These are phyloP conservation scores for Pherbina coryleti DNA, from an alignment of 2,888 invertebrate genomes.

Conservation along the genomic window DNA sequence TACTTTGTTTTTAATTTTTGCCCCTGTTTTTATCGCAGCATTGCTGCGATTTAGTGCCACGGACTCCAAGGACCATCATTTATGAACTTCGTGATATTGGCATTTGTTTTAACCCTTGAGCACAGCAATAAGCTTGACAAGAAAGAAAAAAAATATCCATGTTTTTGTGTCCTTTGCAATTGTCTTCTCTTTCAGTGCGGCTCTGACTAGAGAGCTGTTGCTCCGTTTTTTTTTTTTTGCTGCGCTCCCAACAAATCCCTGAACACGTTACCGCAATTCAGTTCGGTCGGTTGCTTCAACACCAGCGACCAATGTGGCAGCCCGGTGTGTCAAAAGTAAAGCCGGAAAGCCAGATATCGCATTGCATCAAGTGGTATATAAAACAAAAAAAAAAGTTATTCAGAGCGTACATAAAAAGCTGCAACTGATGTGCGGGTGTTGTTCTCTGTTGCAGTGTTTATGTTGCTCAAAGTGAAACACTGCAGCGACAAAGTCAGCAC, in stretches of 20 bases:
- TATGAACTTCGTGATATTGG: neutral
- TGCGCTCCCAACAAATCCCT: neutral
- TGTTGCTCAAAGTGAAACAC: too few relatives aligned
- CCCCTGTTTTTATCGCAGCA: neutral
- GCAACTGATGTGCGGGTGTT: too few relatives aligned
- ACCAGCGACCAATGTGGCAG: too few relatives aligned
- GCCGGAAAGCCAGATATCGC: too few relatives aligned
- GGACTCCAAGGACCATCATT: neutral
- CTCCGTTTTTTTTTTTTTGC: too few relatives aligned
- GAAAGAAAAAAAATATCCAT: too few relatives aligned
- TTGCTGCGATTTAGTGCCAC: neutral
- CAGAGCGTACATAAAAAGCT: too few relatives aligned
- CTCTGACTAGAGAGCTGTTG: too few relatives aligned
- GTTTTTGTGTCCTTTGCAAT: neutral
- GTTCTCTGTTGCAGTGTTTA: too few relatives aligned
- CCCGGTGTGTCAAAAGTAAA: too few relatives aligned
- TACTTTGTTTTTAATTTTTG: neutral
- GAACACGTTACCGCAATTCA: neutral
- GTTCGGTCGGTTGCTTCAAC: neutral
- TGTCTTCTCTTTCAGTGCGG: too few relatives aligned
- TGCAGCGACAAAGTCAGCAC: too few relatives aligned
- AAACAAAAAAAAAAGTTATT: neutral
- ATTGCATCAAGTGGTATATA: neutral
- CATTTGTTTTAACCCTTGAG: constrained; percentile 15
- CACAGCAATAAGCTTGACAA: neutral